Evolutionary conservation across 2,888 invertebrate genomes (phyloP), one percentile per base, ranked within the genome.

Genomic region (Aphidoletes aphidimyza): DNA sequence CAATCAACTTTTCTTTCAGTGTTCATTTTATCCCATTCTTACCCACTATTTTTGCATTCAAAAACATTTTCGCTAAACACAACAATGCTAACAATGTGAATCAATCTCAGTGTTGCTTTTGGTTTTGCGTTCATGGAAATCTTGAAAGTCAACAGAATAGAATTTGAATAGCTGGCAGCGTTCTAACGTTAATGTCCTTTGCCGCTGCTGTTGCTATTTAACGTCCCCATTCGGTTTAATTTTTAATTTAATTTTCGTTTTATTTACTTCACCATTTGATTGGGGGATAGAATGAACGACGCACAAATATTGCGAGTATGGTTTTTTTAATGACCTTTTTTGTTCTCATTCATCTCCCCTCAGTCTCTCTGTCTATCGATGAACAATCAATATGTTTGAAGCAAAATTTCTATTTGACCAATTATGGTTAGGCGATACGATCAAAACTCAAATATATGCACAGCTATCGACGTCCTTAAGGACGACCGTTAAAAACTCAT

Each of bases 71-170:
- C 69, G 30, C 69, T 69, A 30, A 69, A 69, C 69, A 30, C 30
- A 30, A 34, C 69, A 69, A 69, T 69, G 69, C 69, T 69, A 69
- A 69, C 30, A 69, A 69, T 69, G 69, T 69, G 30, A 69, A 69
- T 69, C 69, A 69, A 69, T 69, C 69, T 69, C 69, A 69, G 30
- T 69, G 26, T 30, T 69, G 69, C 69, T 69, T 69, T 69, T 14
- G 34, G 69, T 69, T n/a, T n/a, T 69, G 34, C 30, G 34, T 69
- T 69, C 69, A 30, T 14, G n/a, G 14, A 69, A 69, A 69, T 69
- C 69, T 69, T 14, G 2, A 69, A 69, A 69, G 30, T 34, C 69
- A 69, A 69, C 69, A 69, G 14, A 69, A 69, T 69, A 26, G 69
- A 69, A 69, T 69, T 69, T 69, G 9, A 69, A 69, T 69, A 14